These are phyloP conservation scores for Lytechinus variegatus DNA, from an alignment of 35 echinoderm and acorn worm genomes.

Conservation along the genomic window DNA sequence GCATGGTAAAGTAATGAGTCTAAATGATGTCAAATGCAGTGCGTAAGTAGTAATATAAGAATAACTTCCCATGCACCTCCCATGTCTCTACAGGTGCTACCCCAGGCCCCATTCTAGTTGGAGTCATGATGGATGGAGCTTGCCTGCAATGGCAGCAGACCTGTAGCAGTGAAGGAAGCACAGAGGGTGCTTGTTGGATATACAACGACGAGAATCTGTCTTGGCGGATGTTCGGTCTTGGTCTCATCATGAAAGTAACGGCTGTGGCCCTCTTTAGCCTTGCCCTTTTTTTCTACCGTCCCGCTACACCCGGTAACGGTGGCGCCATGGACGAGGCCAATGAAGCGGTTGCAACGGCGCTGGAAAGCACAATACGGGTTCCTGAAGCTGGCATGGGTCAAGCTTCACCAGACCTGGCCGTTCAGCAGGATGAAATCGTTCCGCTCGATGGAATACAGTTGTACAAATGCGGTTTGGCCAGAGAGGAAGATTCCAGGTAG, in stretches of 20 bases:
- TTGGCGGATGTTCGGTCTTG: conserved; percentile 45
- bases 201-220: conserved; percentile 51
- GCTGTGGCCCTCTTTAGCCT: conserved; percentile 26
- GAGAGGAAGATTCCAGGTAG: neutral
- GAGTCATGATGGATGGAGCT: conserved; percentile 50
- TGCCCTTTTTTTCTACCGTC: conserved; percentile 35
- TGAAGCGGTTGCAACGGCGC: neutral
- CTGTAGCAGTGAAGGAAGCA: conserved; percentile 47
- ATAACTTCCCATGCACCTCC: neutral
- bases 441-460: neutral
- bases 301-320: neutral
- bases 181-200: conserved; percentile 50
- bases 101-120: conserved; percentile 53
- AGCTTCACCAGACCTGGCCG: neutral
- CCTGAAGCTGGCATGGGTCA: neutral
- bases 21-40: no score
- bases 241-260: conserved; percentile 47
- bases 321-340: conserved; percentile 4
- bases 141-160: conserved; percentile 51
- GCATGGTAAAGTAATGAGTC: no score
- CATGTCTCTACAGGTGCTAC: neutral
- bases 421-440: conserved; percentile 15
- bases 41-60: no score
- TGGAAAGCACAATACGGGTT: neutral
- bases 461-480: neutral